Base-by-base conservation (phyloP, 2,113 vertebrate genomes). In the Campylomormyrus tamandua region DNA sequence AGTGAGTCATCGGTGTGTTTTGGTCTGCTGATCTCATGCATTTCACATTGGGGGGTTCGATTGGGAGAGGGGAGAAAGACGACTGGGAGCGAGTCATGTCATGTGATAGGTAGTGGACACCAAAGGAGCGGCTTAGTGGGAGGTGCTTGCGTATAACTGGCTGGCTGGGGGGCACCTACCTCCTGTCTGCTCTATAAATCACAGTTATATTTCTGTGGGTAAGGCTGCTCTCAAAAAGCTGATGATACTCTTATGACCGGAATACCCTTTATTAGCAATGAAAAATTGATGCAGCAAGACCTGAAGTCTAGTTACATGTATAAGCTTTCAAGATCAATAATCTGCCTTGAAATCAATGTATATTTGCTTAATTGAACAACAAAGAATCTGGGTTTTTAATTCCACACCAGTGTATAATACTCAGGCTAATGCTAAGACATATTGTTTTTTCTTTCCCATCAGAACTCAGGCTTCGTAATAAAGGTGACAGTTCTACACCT, bases 121-220 rank as follows among this genome's bases (percentile, higher is more conserved):
- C 74, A 80, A 42, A 19, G 80, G 80, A 11, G 39, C n/a, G 1
- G 83, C 39, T 46, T 10, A 48, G 42, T 48, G 83, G 45, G 74
- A 84, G 83, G 83, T 17, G 24, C 45, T 13, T 48, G 42, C 3
- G 2, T 84, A 49, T 48, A 7, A 27, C 46, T 84, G 19, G 52
- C 49, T 46, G 91, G 92, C 90, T 91, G 62, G 89, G 92, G 39
- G 92, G 58, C n/a, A 31, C 77, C 39, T 83, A 83, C 9, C 39
- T 83, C 42, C 42, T 9, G 39, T 24, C 42, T 45, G 77, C 39
- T 21, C 17, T 84, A 84, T 39, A 80, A 84, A 84, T 24, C 21
- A 42, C 80, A 48, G 15, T 48, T 19, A 24, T 21, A 84, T 48
- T 46, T 46, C 83, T 39, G 83, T 24, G 83, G 8, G 17, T 46